Conservation (phyloP, 1,140 invertebrate genomes). For the Drosophila kohkoa region DNA sequence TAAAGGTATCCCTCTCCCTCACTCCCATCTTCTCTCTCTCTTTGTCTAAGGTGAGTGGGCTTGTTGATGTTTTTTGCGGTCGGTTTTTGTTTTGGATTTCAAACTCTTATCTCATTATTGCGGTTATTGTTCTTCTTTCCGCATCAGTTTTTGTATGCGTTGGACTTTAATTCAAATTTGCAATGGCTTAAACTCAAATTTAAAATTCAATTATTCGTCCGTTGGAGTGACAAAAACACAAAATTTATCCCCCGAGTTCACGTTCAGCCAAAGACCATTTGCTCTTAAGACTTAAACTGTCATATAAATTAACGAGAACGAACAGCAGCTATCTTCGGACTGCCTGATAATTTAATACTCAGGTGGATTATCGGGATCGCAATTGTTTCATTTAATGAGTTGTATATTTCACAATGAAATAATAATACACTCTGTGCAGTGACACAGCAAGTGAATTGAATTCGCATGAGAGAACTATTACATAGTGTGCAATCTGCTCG, state of each 20-base stretch:
- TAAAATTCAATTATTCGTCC: slow-evolving; percentile 19
- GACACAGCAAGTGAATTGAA: background rate
- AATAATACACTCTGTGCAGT: slow-evolving; percentile 5
- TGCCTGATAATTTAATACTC: slow-evolving; percentile 10
- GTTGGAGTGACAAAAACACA: background rate
- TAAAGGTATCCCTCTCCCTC: slow-evolving; percentile 11
- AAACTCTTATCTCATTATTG: slow-evolving; percentile 49
- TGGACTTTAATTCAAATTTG: slow-evolving; percentile 16
- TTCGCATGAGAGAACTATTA: too few relatives aligned
- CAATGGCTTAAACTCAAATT: background rate
- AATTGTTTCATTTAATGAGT: slow-evolving; percentile 12
- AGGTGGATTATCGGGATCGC: background rate
- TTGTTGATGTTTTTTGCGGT: slow-evolving; percentile 9
- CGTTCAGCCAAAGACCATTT: background rate
- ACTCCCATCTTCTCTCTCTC: slow-evolving; percentile 5
- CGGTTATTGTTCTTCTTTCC: slow-evolving; percentile 41
- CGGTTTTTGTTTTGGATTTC: slow-evolving; percentile 29
- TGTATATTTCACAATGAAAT: background rate
- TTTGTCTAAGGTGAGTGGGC: background rate
- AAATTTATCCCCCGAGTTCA: slow-evolving; percentile 2
- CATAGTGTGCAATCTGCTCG: too few relatives aligned
- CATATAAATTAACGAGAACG: slow-evolving; percentile 4
- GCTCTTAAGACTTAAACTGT: slow-evolving; percentile 4
- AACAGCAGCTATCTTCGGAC: background rate
- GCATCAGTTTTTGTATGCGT: slow-evolving; percentile 28